Evolutionary conservation across 1,140 invertebrate genomes (phyloP).

Genomic region (Drosophila pectinifera): DNA sequence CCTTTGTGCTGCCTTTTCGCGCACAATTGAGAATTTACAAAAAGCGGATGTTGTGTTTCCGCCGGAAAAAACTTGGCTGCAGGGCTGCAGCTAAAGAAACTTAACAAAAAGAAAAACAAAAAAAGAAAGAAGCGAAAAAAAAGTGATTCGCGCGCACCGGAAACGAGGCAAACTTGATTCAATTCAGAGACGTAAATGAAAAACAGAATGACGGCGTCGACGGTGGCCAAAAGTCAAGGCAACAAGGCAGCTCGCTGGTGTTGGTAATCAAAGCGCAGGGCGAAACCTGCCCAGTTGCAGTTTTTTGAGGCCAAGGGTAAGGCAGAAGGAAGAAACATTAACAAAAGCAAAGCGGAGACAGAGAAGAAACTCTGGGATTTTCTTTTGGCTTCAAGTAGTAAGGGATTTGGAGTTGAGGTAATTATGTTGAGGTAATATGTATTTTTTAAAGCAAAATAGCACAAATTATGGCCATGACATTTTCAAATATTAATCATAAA

Average conservation of each 20-base stretch:
- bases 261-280: slow-evolving; percentile 65
- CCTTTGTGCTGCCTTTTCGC: slow-evolving; percentile 34
- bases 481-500: too few species aligned
- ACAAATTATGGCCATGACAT: too few species aligned
- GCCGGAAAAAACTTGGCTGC: slow-evolving; percentile 75
- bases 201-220: slow-evolving; percentile 67
- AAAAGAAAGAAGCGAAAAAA: slow-evolving; percentile 2
- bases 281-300: slow-evolving; percentile 43
- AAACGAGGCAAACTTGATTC: slow-evolving; percentile 75
- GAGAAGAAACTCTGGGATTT: background rate
- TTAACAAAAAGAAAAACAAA: slow-evolving; percentile 9
- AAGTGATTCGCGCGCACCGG: slow-evolving; percentile 39
- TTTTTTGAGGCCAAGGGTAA: slow-evolving; percentile 28
- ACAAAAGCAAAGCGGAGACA: background rate
- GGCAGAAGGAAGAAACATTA: background rate
- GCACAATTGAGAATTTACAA: slow-evolving; percentile 77
- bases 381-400: background rate
- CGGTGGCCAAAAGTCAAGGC: slow-evolving; percentile 61
- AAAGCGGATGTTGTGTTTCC: slow-evolving; percentile 78
- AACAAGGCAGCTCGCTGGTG: slow-evolving; percentile 13
- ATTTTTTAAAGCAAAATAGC: too few species aligned
- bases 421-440: background rate
- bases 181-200: slow-evolving; percentile 76
- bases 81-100: slow-evolving; percentile 29
- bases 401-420: background rate